Evolutionary conservation across 2,888 invertebrate species (phyloP).

Genomic region (Nemurella pictetii): DNA sequence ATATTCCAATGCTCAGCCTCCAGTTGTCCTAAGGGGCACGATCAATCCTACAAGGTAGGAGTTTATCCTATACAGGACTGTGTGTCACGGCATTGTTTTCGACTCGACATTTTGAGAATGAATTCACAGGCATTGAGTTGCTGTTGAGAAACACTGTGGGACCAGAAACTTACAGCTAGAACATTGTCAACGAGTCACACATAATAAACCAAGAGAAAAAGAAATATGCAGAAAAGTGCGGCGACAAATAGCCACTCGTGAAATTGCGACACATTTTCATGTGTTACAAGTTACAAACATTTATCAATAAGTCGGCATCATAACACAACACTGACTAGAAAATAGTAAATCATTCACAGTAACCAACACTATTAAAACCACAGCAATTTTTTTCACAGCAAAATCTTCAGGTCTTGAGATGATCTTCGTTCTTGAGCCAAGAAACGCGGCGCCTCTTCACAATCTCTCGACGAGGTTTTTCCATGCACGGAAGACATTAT

Average conservation of each 20-base stretch:
- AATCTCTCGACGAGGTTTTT: neutral
- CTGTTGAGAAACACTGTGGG: neutral
- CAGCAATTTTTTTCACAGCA: neutral
- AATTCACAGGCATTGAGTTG: neutral
- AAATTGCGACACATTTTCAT: neutral
- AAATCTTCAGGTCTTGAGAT: neutral
- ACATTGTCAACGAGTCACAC: neutral
- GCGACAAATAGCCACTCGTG: neutral
- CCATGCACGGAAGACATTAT: neutral
- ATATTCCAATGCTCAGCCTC: conserved; percentile 12
- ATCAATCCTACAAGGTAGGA: neutral
- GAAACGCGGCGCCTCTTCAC: neutral
- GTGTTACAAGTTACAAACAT: neutral
- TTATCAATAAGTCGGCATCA: no score
- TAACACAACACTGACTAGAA: no score
- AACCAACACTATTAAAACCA: neutral
- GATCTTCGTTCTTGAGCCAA: neutral
- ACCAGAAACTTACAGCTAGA: neutral
- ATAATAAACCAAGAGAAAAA: neutral
- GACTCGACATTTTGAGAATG: neutral
- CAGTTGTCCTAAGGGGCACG: neutral
- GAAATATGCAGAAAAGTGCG: neutral
- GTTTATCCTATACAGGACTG: neutral
- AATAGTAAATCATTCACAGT: neutral
- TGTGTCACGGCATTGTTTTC: neutral